phyloP scores from a whole-genome alignment of 2,888 invertebrate genomes.

The Idaea aversata region DNA sequence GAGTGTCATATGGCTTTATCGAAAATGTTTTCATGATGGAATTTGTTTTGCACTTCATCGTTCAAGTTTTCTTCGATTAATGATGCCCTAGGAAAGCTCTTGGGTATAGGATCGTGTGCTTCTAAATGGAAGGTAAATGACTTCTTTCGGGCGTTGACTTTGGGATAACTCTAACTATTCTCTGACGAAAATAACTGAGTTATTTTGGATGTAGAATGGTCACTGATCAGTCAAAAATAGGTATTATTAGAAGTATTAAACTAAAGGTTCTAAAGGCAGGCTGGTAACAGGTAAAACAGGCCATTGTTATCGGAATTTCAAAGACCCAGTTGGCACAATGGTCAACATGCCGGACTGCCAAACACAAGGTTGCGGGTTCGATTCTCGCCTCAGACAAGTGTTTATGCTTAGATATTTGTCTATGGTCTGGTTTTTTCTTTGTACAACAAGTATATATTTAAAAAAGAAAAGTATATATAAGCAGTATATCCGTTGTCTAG shows the following conservation, averaged over 20 bases:
- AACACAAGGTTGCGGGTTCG: no score
- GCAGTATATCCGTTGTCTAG: no score
- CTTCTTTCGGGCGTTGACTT: slow-evolving; percentile 32
- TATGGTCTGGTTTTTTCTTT: no score
- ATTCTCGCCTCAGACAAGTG: no score
- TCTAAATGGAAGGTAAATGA: slow-evolving; percentile 31
- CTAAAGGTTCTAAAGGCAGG: no score
- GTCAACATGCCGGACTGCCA: no score
- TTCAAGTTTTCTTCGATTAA: slow-evolving; percentile 18
- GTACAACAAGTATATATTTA: no score
- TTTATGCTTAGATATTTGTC: no score
- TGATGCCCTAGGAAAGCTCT: slow-evolving; percentile 24
- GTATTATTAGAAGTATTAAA: neutral
- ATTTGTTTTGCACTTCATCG: slow-evolving; percentile 24
- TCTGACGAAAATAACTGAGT: neutral
- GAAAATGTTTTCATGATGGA: neutral
- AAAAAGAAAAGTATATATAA: no score
- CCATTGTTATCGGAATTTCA: no score
- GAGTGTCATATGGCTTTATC: slow-evolving; percentile 19
- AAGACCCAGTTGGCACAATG: no score
- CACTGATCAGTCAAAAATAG: neutral
- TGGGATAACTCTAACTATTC: slow-evolving; percentile 2
- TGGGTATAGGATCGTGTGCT: slow-evolving; percentile 30
- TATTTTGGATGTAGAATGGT: neutral
- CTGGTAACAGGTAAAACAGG: no score